Conservation (phyloP, 2,888 invertebrate species). For the Ethmia dodecea region DNA sequence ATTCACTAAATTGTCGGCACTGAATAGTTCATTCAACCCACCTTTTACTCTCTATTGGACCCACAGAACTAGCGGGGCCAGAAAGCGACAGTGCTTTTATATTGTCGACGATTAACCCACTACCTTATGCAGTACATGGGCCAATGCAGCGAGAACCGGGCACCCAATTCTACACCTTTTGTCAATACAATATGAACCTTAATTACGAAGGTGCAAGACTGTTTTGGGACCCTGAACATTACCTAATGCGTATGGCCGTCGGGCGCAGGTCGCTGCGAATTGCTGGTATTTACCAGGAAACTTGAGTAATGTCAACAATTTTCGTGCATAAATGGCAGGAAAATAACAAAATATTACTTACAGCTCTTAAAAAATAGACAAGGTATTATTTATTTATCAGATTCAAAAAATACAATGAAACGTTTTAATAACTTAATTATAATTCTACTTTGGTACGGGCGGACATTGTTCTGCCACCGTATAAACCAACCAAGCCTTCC, state of each 20-base stretch:
- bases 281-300: slow-evolving; percentile 51
- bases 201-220: slow-evolving; percentile 12
- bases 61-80: slow-evolving; percentile 63
- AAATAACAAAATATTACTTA: no score
- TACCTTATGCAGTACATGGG: slow-evolving; percentile 50
- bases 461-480: no score
- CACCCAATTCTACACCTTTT: slow-evolving; percentile 45
- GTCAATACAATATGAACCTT: slow-evolving; percentile 22
- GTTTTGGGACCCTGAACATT: slow-evolving; percentile 23
- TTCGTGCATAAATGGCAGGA: slow-evolving; percentile 32
- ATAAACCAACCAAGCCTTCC: no score
- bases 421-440: no score
- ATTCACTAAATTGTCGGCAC: slow-evolving; percentile 42
- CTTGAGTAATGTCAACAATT: slow-evolving; percentile 39
- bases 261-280: slow-evolving; percentile 28
- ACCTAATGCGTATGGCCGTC: slow-evolving; percentile 26
- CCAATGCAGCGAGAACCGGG: slow-evolving; percentile 27
- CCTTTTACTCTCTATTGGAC: slow-evolving; percentile 66
- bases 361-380: no score
- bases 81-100: slow-evolving; percentile 72
- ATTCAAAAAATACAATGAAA: no score
- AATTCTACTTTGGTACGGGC: no score
- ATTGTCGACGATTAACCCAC: slow-evolving; percentile 65
- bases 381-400: no score
- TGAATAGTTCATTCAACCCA: slow-evolving; percentile 56